Evolutionary conservation across 1,140 invertebrate genomes (phyloP), one percentile per base, ranked within the genome.

Genomic region (Hycleus phaleratus): DNA sequence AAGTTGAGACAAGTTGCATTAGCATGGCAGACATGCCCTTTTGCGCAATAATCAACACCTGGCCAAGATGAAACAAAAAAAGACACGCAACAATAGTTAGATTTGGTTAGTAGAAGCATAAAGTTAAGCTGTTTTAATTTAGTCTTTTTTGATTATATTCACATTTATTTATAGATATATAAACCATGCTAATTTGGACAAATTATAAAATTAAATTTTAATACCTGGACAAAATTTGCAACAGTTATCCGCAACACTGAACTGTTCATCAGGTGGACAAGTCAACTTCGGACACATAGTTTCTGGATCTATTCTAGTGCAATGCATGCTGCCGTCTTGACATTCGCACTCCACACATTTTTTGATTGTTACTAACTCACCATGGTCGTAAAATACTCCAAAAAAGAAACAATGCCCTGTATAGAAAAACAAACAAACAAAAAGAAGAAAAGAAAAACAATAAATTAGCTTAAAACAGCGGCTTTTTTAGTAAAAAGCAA

Each of bases 161-260:
- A 18, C 18, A 18, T 18, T 18, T 18, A 18, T 18, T 18, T 32
- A 32, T 24, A 38, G 62, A 61, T 58, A 40, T n/a, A 39, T 47
- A 48, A 61, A 46, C 58, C 54, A 47, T 61, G 42, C 40, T 49
- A 43, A 39, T 38, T 43, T 52, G 6, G 11, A 32, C 24, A 32
- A 11, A 10, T 50, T n/a, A n/a, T 18, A 42, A 42, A 26, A 9
- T 2, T 10, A 11, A 42, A 55, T 25, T 12, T 9, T 24, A 38
- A 68, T 80, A 93, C 91, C 91, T 79, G 85, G 85, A 75, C 92
- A 95, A 71, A 91, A 90, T 74, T 90, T 91, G 77, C 91, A 95
- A 75, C 92, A 95, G 72, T 93, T 85, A 49, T 86, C 89, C 25
- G 86, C 83, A 40, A 90, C 86, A 63, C 82, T 82, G 65, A 93